Evolutionary conservation across 2,113 vertebrate species (phyloP), one percentile per base, ranked within the genome.

Genomic region (Oostethus manadensis): DNA sequence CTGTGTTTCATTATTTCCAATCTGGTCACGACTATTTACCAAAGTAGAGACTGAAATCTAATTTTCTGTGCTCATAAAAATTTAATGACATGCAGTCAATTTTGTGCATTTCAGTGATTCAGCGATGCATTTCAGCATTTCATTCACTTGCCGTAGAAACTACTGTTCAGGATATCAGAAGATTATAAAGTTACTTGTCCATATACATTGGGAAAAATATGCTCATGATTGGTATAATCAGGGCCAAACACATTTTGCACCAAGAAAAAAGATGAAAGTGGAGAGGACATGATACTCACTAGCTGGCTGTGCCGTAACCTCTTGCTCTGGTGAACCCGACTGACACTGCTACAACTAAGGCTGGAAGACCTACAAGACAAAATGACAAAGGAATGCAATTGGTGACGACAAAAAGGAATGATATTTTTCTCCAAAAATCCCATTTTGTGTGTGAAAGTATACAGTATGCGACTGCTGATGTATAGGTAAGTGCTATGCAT

Each of bases 311-410:
- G 65, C 95, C 94, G 0, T 98, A 98, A 86, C 95, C 95, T 89
- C 95, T 94, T 54, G 95, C 94, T 87, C 94, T 88, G 8, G 94
- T 98, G 81, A 98, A 98, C 74, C 95, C 95, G 0, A 98, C 94
- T 0, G 95, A 97, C 83, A 96, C 94, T 0, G 95, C 95, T 56
- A 98, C 95, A 73, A 98, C 93, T 17, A 98, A 88, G 40, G 95
- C 95, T 49, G 95, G 88, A 58, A 89, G 88, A 83, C 88, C 88
- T 89, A 84, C 48, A 71, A 70, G 56, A 62, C 14, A 71, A 16
- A 62, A 40, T 58, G 63, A 77, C 70, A 47, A 47, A 47, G 2
- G 6, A 45, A 26, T 57, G 10, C 50, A 62, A 70, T 75, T 62
- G n/a, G 20, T 23, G 48, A 73, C 51, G 66, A 45, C 51, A 63